phyloP scores from a whole-genome alignment of 2,113 vertebrate genomes.

The Neoarius graeffei region DNA sequence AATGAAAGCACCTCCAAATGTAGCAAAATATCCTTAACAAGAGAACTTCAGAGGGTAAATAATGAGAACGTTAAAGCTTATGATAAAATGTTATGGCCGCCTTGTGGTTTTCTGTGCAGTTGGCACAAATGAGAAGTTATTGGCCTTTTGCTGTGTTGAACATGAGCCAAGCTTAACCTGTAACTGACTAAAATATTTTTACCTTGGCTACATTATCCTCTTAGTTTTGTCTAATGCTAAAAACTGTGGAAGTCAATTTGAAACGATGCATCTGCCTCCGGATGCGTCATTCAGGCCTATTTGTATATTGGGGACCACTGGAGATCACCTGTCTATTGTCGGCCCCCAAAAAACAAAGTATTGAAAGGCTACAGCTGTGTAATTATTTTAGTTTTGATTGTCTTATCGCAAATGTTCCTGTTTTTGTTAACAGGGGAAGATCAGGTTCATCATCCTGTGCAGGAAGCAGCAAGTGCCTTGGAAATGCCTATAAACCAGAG shows the following conservation, averaged over 20 bases:
- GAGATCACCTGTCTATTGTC: not conserved
- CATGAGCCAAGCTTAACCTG: not conserved
- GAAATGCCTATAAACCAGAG: not conserved
- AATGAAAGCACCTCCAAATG: not conserved
- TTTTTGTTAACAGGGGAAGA: conserved; percentile 1
- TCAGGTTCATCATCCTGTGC: not conserved
- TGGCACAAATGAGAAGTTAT: not conserved
- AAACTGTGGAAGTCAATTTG: too few species aligned
- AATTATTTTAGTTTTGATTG: not conserved
- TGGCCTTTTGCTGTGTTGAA: too few species aligned
- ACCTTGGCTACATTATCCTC: not conserved
- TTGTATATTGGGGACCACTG: not conserved
- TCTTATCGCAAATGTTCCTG: not conserved
- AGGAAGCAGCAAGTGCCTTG: not conserved
- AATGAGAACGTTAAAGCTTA: not conserved
- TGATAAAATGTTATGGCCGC: not conserved
- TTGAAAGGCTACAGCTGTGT: not conserved
- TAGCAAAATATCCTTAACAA: not conserved
- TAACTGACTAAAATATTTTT: not conserved
- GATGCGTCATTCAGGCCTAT: not conserved
- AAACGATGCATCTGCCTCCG: too few species aligned
- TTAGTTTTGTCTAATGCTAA: not conserved
- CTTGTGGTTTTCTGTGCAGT: not conserved
- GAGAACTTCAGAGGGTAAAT: not conserved
- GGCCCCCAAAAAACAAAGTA: not conserved